Conservation (phyloP, 2,797 vertebrate genomes). For the Pogonophryne albipinna region DNA sequence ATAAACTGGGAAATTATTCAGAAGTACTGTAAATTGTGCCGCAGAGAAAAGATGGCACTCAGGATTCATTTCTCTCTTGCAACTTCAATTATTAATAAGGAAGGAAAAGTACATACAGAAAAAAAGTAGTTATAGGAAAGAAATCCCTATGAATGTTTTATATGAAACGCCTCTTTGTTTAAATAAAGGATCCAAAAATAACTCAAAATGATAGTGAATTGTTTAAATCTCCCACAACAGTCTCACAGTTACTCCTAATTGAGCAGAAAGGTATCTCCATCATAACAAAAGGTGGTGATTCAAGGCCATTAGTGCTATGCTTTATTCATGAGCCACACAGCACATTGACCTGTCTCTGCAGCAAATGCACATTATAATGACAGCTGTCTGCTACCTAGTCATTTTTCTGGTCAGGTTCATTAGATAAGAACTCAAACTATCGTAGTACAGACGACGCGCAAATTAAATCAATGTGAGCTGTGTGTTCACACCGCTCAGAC, state of each 20-base stretch:
- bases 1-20: neutral
- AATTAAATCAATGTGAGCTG: neutral
- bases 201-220: no score
- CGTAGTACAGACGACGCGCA: neutral
- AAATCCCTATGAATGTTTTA: neutral
- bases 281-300: conserved; percentile 7
- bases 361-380: conserved; percentile 30
- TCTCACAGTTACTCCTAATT: neutral
- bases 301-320: conserved; percentile 38
- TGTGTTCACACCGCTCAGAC: neutral
- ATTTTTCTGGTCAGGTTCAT: neutral
- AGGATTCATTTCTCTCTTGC: neutral
- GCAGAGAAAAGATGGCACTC: neutral
- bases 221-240: no score
- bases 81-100: neutral
- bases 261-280: conserved; percentile 1
- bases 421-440: neutral
- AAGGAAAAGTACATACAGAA: neutral
- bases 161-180: neutral
- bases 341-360: conserved; percentile 10
- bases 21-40: neutral
- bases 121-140: neutral
- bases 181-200: neutral
- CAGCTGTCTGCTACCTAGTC: conserved; percentile 29
- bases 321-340: conserved; percentile 50